Conservation (phyloP, 2,888 invertebrate genomes). For the Scelioninae gen. 1 region DNA sequence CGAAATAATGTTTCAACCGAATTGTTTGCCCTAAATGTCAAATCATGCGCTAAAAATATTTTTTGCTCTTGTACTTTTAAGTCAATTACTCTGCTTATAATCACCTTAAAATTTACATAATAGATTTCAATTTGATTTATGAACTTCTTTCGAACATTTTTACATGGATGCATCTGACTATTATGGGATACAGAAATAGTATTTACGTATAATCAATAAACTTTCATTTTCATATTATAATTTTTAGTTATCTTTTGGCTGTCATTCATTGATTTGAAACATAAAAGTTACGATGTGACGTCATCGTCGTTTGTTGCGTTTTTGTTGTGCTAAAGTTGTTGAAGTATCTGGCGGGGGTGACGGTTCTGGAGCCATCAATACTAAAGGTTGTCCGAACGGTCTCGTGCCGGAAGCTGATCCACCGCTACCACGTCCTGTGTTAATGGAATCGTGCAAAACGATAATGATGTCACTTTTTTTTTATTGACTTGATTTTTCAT, state of each 20-base stretch:
- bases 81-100: no score
- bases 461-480: slow-evolving; percentile 17
- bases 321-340: slow-evolving; percentile 74
- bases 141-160: neutral
- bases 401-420: slow-evolving; percentile 86
- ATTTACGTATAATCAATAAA: no score
- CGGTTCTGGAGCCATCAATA: slow-evolving; percentile 84
- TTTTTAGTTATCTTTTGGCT: no score
- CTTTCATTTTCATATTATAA: no score
- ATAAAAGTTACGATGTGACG: slow-evolving; percentile 68
- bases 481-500: neutral
- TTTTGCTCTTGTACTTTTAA: no score
- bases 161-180: no score
- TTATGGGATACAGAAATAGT: no score
- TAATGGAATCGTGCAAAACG: slow-evolving; percentile 63
- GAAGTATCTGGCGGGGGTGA: slow-evolving; percentile 70
- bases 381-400: slow-evolving; percentile 92
- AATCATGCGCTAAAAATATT: no score
- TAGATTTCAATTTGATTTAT: neutral
- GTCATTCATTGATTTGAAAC: slow-evolving; percentile 6
- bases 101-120: no score
- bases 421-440: slow-evolving; percentile 80
- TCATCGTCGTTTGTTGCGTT: slow-evolving; percentile 84
- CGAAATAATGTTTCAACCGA: neutral
- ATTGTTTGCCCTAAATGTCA: neutral